A percentile compares a stretch with the other conserved stretches of the same genome.
phyloP scores from a whole-genome alignment of 1,140 invertebrate species.

The Trichogramma pretiosum region DNA sequence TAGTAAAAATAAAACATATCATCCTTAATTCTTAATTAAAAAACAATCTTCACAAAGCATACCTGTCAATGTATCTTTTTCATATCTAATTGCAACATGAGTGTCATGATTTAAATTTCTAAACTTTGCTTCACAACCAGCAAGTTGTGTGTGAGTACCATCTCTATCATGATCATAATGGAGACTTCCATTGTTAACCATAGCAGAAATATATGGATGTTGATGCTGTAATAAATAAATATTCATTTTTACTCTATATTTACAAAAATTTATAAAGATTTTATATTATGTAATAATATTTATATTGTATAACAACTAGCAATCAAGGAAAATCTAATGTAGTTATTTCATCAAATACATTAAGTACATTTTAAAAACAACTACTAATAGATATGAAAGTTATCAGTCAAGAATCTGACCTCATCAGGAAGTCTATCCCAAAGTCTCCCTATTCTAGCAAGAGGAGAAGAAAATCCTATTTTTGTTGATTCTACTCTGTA shows the following conservation, averaged over 20 bases:
- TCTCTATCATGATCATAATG: constrained; percentile 97
- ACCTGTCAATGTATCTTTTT: constrained; percentile 81
- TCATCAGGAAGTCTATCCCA: no score
- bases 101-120: constrained; percentile 89
- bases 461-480: no score
- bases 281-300: no score
- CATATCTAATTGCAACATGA: constrained; percentile 82
- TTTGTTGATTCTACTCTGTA: no score
- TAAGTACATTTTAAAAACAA: no score
- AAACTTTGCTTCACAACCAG: constrained; percentile 90
- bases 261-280: no score
- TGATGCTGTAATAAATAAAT: constrained; percentile 63
- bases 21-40: not conserved
- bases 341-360: no score
- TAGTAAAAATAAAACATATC: not conserved
- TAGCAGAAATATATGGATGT: constrained; percentile 96
- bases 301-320: no score
- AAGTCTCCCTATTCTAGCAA: no score
- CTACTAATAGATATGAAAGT: no score
- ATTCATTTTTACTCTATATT: constrained; percentile 4
- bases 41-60: constrained; percentile 21
- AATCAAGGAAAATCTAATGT: no score
- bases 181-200: constrained; percentile 93
- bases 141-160: constrained; percentile 93
- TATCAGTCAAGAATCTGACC: no score